These are phyloP conservation scores for Melipona quadrifasciata DNA, from an alignment of 1,140 invertebrate species.

Conservation along the genomic window DNA sequence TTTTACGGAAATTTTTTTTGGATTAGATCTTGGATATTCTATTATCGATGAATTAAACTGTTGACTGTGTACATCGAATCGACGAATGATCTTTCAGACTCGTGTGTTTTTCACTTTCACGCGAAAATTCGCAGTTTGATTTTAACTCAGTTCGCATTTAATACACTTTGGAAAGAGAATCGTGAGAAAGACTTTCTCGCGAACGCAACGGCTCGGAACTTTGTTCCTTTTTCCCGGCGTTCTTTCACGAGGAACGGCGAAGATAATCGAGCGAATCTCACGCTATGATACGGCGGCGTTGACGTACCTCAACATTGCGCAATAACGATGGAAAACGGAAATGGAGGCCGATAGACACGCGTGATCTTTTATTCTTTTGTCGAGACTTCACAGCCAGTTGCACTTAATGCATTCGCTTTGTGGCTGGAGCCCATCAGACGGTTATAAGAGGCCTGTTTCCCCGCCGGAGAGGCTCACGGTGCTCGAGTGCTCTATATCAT, in stretches of 20 bases:
- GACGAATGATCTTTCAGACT: neutral
- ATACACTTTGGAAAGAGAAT: neutral
- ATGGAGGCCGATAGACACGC: conserved; percentile 14
- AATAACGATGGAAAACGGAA: neutral
- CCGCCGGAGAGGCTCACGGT: neutral
- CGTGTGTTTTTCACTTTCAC: no score
- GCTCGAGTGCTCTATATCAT: conserved; percentile 10
- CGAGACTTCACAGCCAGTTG: neutral
- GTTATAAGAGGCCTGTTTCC: conserved; percentile 17
- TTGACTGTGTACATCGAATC: no score
- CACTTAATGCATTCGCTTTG: conserved; percentile 38
- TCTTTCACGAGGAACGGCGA: neutral
- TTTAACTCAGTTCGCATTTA: neutral
- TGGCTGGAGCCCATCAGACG: neutral
- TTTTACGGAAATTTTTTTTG: no score
- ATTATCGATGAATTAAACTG: neutral
- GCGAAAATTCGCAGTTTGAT: no score
- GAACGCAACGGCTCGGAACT: neutral
- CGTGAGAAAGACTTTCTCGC: neutral
- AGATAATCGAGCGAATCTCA: neutral
- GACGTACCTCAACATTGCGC: neutral
- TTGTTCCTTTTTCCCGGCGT: neutral
- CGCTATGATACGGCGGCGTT: neutral
- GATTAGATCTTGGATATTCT: no score
- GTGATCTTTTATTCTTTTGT: conserved; percentile 35